phyloP scores from a whole-genome alignment of 2,113 vertebrate genomes.

The Accipiter cooperii region DNA sequence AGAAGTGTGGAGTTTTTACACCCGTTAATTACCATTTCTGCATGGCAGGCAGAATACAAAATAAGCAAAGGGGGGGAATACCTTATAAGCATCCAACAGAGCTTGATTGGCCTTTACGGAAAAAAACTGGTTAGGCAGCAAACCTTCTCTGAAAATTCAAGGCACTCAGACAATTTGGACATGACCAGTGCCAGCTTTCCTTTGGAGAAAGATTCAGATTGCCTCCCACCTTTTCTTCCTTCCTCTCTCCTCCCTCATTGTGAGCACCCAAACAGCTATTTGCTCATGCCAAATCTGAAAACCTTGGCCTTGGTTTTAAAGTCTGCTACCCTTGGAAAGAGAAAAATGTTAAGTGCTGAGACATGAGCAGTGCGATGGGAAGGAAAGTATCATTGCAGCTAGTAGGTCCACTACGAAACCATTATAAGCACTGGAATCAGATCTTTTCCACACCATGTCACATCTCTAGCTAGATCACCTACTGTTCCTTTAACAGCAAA shows the following conservation, averaged over 20 bases:
- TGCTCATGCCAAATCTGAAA: background rate
- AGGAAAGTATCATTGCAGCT: background rate
- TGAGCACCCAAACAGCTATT: background rate
- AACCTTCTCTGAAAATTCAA: background rate
- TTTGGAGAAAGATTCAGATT: background rate
- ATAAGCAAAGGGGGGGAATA: background rate
- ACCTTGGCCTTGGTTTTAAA: background rate
- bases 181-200: background rate
- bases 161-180: background rate
- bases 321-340: background rate
- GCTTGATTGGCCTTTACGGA: background rate
- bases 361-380: background rate
- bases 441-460: background rate
- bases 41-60: background rate
- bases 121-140: background rate
- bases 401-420: background rate
- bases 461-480: background rate
- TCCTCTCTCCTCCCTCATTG: background rate
- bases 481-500: background rate
- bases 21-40: background rate
- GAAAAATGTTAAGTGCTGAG: background rate
- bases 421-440: background rate
- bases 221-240: background rate
- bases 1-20: background rate
- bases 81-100: background rate